phyloP scores from a whole-genome alignment of 92 coral and sea anemone species.

The Parazoanthus swiftii region DNA sequence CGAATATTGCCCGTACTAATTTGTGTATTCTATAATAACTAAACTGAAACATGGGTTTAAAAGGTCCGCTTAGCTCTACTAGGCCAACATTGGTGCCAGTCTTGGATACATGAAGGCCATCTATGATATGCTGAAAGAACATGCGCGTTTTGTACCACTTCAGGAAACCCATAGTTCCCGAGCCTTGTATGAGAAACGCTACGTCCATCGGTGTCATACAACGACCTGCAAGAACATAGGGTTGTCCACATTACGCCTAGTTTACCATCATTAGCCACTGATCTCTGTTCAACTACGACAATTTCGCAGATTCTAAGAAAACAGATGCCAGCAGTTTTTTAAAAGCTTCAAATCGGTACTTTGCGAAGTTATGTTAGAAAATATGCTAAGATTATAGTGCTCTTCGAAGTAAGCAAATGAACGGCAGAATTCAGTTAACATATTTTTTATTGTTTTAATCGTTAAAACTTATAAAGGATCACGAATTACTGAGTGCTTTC shows the following conservation, averaged over 20 bases:
- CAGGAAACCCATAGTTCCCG: conserved; percentile 43
- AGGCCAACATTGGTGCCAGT: conserved; percentile 23
- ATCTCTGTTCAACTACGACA: neutral
- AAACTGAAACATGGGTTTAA: conserved; percentile 30
- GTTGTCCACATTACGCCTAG: conserved; percentile 41
- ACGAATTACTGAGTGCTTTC: neutral
- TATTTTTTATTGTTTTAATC: too few relatives aligned
- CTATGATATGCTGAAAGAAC: conserved; percentile 45
- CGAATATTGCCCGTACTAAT: conserved; percentile 34
- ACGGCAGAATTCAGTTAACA: neutral
- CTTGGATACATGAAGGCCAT: conserved; percentile 37
- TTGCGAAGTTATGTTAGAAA: too few relatives aligned
- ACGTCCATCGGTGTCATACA: conserved; percentile 40
- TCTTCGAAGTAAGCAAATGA: too few relatives aligned
- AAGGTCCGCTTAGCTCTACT: conserved; percentile 20
- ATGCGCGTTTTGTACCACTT: conserved; percentile 43
- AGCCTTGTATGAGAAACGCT: conserved; percentile 44
- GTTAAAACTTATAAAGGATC: too few relatives aligned
- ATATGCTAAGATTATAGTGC: neutral
- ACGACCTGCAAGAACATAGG: conserved; percentile 47
- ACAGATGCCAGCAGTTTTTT: neutral
- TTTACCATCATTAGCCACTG: neutral
- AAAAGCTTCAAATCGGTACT: too few relatives aligned
- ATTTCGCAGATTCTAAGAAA: neutral
- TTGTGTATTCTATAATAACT: neutral